Base-by-base conservation (phyloP, 64 coral and sea anemone species). In the Acropora yongei region DNA sequence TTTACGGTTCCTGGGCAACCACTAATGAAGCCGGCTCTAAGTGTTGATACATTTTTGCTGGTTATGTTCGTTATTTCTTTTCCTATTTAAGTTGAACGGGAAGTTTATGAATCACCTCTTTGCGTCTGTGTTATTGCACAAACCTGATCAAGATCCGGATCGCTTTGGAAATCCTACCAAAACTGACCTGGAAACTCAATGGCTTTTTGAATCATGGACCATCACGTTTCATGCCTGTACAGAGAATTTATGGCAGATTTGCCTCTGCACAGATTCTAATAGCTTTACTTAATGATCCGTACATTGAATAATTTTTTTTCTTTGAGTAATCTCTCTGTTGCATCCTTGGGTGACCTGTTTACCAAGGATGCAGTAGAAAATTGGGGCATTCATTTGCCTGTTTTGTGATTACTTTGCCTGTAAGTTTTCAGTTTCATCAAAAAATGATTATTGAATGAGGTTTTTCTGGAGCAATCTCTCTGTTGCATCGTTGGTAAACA, bases 81-180 rank as follows among this genome's bases (percentile, higher is more conserved):
- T 60, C 57, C 3, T 72, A 88, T 75, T 88, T 75, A 73, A 53
- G 8, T 49, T 73, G 1, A 74, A 88, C 50, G 71, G 6, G 41
- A 87, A 87, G 47, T 87, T 49, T 71, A n/a, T 74, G 5, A 17
- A 49, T 39, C 67, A 87, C 53, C 67, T 74, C 39, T 87, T 87
- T 87, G 84, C 84, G 4, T 46, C 11, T 19, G 84, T 87, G 1
- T 18, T 47, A 30, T 74, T 66, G 84, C 20, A 87, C 75, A 49
- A 73, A 45, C 84, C 84, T 48, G 84, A 87, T 87, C 67, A 87
- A 5, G 3, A 72, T 47, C 84, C 60, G 8, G 71, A 87, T 74
- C 0, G 30, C 49, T 87, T 87, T 74, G 84, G 84, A 19, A 87
- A 87, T 87, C 68, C 67, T 18, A 87, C 67, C 4, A 87, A 87